Conservation (phyloP, 2,797 vertebrate genomes). For the Fundulus diaphanus region DNA sequence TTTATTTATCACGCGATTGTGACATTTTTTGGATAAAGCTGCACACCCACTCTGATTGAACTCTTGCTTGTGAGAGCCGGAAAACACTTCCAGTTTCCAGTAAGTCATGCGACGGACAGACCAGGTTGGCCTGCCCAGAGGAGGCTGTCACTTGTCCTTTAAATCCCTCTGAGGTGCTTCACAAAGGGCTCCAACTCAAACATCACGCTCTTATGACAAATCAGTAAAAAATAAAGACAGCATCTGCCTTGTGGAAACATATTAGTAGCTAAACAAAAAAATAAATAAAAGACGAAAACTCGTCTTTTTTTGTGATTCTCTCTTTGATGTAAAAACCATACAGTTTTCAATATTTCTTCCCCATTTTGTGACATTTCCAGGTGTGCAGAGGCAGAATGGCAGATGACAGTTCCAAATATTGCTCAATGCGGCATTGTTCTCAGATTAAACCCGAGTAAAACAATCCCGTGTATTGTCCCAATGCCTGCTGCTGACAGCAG, state of each 20-base stretch:
- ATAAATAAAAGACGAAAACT: not conserved
- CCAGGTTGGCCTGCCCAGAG: conserved; percentile 62
- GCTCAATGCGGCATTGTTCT: conserved; percentile 70
- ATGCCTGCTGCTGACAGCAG: conserved; percentile 53
- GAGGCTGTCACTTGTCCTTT: conserved; percentile 53
- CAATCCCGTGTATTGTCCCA: conserved; percentile 46
- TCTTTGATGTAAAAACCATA: conserved; percentile 40
- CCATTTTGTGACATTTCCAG: conserved; percentile 31
- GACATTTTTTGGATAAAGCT: conserved; percentile 75
- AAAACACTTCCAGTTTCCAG: conserved; percentile 74
- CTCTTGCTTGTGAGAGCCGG: conserved; percentile 59
- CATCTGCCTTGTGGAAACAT: conserved; percentile 20
- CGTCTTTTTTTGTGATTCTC: conserved; percentile 7
- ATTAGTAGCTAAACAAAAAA: conserved; percentile 1
- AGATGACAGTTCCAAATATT: conserved; percentile 30
- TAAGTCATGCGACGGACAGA: conserved; percentile 73
- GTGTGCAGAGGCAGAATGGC: conserved; percentile 32
- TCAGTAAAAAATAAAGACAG: conserved; percentile 33
- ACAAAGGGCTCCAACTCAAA: conserved; percentile 60
- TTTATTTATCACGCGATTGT: conserved; percentile 74
- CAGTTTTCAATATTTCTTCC: conserved; percentile 17
- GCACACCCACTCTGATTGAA: conserved; percentile 69
- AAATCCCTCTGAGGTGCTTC: conserved; percentile 64
- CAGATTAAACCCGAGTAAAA: conserved; percentile 57
- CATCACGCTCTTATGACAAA: conserved; percentile 36